A percentile compares a stretch with the other conserved stretches of the same genome.
Conservation (phyloP, 2,797 vertebrate genomes). For the Caiman crocodilus region DNA sequence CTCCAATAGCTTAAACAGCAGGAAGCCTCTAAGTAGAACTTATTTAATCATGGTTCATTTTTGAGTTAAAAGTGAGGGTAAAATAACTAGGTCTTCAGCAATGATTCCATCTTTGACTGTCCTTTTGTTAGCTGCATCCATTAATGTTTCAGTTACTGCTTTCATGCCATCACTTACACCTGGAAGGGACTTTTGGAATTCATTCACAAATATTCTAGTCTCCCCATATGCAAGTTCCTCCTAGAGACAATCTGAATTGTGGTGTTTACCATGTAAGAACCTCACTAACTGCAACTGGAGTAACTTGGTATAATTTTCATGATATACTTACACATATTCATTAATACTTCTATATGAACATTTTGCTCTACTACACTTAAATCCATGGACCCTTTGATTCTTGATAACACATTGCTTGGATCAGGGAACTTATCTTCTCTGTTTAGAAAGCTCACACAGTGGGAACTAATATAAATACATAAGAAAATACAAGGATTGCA, state of each 20-base stretch:
- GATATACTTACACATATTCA: not conserved
- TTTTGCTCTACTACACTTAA: not conserved
- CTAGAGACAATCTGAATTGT: slow-evolving; percentile 14
- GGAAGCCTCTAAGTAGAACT: slow-evolving; percentile 28
- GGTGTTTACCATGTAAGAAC: not conserved
- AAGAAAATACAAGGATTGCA: not conserved
- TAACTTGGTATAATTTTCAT: not conserved
- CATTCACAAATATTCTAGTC: not conserved
- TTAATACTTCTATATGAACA: not conserved
- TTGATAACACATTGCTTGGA: not conserved
- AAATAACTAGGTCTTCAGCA: not conserved
- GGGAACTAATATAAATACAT: not conserved
- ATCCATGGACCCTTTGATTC: not conserved
- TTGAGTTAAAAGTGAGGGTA: slow-evolving; percentile 35
- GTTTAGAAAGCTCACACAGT: not conserved
- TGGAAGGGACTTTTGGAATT: not conserved
- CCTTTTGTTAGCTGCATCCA: slow-evolving; percentile 11
- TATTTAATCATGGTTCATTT: not conserved
- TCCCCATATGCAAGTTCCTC: not conserved
- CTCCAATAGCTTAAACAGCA: slow-evolving; percentile 33
- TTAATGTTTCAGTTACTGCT: slow-evolving; percentile 31
- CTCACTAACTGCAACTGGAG: slow-evolving; percentile 18
- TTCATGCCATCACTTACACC: slow-evolving; percentile 1
- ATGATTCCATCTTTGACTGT: slow-evolving; percentile 7
- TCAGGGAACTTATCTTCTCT: not conserved